Evolutionary conservation across 2,888 invertebrate species (phyloP).

Genomic region (Cheilosia urbana): DNA sequence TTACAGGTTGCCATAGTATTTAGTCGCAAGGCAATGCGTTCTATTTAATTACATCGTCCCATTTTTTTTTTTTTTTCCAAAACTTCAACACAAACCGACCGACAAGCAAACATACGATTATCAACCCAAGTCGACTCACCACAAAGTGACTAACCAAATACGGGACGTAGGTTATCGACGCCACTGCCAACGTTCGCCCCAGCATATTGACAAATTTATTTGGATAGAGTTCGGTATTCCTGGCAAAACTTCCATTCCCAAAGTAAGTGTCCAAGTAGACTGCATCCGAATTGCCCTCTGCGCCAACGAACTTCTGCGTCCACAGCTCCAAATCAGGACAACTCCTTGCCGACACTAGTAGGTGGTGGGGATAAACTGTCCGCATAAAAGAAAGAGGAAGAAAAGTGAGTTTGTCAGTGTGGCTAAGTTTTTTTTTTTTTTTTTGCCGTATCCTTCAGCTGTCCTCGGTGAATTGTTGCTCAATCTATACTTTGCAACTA

Average conservation of each 20-base stretch:
- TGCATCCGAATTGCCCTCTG: constrained; percentile 81
- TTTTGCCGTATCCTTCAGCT: constrained; percentile 6
- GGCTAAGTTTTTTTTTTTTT: constrained; percentile 40
- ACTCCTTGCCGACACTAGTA: constrained; percentile 79
- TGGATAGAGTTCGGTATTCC: constrained; percentile 81
- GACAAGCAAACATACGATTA: not conserved
- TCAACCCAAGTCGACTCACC: constrained; percentile 78
- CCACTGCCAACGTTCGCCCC: constrained; percentile 80
- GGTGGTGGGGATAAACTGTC: constrained; percentile 82
- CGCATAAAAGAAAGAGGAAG: constrained; percentile 18
- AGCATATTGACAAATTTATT: constrained; percentile 82
- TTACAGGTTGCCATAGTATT: no score
- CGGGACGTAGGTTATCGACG: constrained; percentile 82
- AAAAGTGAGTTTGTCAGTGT: constrained; percentile 77
- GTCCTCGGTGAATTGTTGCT: constrained; percentile 46
- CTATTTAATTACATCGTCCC: not conserved
- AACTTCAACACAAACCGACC: not conserved
- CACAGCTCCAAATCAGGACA: constrained; percentile 81
- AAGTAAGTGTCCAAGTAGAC: constrained; percentile 81
- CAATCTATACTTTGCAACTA: constrained; percentile 52
- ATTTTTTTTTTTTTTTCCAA: no score
- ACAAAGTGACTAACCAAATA: constrained; percentile 82
- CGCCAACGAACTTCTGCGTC: constrained; percentile 83
- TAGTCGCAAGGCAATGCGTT: no score
- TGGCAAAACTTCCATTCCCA: constrained; percentile 80